Evolutionary conservation across 1,140 invertebrate species (phyloP).

Genomic region (Pogonomyrmex californicus): DNA sequence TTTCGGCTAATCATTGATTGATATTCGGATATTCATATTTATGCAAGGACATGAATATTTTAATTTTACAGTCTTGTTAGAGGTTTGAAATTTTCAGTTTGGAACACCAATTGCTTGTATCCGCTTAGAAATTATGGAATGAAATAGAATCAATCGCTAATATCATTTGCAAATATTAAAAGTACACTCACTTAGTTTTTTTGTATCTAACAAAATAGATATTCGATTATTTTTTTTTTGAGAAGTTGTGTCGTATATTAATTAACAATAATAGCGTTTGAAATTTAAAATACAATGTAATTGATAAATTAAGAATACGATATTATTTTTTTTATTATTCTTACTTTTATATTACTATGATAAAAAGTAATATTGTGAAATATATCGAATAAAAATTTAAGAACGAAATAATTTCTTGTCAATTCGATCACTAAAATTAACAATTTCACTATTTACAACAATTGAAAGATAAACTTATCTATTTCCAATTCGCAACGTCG

Average conservation of each 20-base stretch:
- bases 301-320: not conserved
- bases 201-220: not conserved
- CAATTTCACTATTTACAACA: slow-evolving; percentile 10
- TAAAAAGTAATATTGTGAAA: not conserved
- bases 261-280: not conserved
- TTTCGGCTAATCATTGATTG: slow-evolving; percentile 39
- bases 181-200: not conserved
- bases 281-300: not conserved
- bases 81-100: slow-evolving; percentile 38
- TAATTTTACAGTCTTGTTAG: not conserved
- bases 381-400: slow-evolving; percentile 3
- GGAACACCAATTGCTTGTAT: not conserved
- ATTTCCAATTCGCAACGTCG: not conserved
- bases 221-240: not conserved
- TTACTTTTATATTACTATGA: no score
- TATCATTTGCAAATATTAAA: slow-evolving; percentile 23
- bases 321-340: slow-evolving; percentile 3
- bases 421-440: not conserved
- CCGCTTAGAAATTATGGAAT: not conserved
- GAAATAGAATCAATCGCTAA: slow-evolving; percentile 14
- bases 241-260: not conserved
- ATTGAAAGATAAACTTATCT: not conserved
- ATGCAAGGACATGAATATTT: slow-evolving; percentile 41
- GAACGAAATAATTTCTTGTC: not conserved
- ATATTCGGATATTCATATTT: slow-evolving; percentile 34